A percentile compares a stretch with the other conserved stretches of the same genome.
Conservation (phyloP, 2,113 vertebrate species). For the Paracanthobrama guichenoti region DNA sequence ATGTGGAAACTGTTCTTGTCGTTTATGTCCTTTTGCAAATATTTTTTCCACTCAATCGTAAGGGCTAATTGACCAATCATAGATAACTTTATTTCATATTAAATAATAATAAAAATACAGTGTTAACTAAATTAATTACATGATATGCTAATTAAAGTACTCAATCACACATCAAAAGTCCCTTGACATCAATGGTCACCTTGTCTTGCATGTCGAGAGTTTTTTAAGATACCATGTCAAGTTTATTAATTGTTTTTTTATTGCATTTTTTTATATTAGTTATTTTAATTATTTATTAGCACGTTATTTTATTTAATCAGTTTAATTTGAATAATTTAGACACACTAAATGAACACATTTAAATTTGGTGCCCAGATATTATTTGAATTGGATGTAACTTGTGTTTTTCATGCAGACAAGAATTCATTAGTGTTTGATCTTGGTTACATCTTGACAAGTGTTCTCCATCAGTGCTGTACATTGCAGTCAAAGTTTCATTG, state of each 20-base stretch:
- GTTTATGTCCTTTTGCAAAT: neutral
- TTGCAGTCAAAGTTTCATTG: conserved; percentile 36
- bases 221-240: no score
- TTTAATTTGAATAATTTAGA: neutral
- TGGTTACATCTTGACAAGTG: neutral
- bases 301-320: neutral
- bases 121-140: neutral
- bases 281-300: neutral
- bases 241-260: no score
- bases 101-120: neutral
- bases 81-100: no score
- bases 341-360: neutral
- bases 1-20: neutral
- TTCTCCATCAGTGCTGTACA: neutral
- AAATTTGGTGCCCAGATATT: neutral
- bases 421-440: conserved; percentile 12
- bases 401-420: neutral
- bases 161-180: no score
- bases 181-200: no score
- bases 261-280: neutral
- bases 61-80: no score
- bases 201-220: no score
- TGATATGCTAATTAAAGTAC: no score
- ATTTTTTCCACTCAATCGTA: neutral
- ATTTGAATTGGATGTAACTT: neutral